Base-by-base conservation (phyloP, 2,113 vertebrate species). In the Mixornis gularis region DNA sequence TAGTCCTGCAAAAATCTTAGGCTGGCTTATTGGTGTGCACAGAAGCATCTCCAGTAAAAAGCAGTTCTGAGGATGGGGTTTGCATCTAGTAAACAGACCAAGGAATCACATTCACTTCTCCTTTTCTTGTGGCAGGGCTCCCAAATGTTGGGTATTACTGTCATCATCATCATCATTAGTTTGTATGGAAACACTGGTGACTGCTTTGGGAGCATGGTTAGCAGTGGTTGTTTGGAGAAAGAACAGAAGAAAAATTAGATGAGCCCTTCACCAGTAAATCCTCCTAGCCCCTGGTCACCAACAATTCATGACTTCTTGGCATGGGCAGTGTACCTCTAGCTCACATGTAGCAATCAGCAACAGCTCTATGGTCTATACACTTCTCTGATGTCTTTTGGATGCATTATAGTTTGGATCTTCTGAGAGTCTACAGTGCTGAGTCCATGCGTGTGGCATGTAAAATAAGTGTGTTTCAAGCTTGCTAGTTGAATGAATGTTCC, bases 371-470 rank as follows among this genome's bases (percentile, higher is more conserved):
- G 15, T 40, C n/a, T 44, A 1, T 4, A 12, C 2, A 43, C 80
- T 66, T 79, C 40, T 55, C 44, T 65, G 41, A 12, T 24, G 11
- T 59, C 40, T 78, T 86, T 66, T 52, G 86, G 44, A 48, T 74
- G 17, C 13, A 3, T 44, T 71, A 14, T 7, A 32, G 36, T 84
- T 74, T 15, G 38, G 38, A 89, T 32, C 14, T 59, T 40, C 83
- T 68, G 44, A 43, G 6, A 32, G 16, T 60, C 87, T 38, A 3
- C 0, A 0, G 24, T 38, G 55, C 44, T 43, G 18, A 85, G 46
- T 53, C 41, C 34, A 30, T 13, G 21, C 0, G 0, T 26, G 32
- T 27, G 29, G 34, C 29, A 27, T 22, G 34, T 58, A 34, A 76
- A 85, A 80, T 25, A 69, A 76, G 20, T 4, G 10, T 58, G 48